phyloP scores from a whole-genome alignment of 2,888 invertebrate species.

The Pedicia rivosa region DNA sequence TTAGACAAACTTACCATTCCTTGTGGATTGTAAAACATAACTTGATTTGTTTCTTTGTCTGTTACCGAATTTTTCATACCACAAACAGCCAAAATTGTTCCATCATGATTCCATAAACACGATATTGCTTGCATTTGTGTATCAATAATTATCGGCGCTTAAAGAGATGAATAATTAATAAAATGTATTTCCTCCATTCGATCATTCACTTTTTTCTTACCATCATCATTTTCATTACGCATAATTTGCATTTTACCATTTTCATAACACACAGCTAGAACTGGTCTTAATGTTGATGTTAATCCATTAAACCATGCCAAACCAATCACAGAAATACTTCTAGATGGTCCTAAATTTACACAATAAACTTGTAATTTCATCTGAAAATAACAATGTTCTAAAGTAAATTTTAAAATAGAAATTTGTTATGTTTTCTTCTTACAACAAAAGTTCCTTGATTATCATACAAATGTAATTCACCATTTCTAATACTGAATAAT shows the following conservation, averaged over 20 bases:
- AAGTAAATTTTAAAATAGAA: background rate
- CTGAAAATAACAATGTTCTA: conserved; percentile 32
- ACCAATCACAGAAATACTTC: conserved; percentile 49
- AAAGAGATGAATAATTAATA: conserved; percentile 14
- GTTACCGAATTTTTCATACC: conserved; percentile 42
- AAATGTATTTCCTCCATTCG: no score
- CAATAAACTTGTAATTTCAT: conserved; percentile 58
- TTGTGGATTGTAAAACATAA: conserved; percentile 79
- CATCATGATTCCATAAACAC: conserved; percentile 88
- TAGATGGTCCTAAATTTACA: conserved; percentile 29
- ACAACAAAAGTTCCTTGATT: conserved; percentile 71
- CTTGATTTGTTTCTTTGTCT: conserved; percentile 55
- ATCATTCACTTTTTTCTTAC: conserved; percentile 29
- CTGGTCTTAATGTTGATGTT: conserved; percentile 55
- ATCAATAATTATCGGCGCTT: conserved; percentile 69
- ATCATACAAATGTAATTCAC: conserved; percentile 91
- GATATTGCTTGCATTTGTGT: conserved; percentile 66
- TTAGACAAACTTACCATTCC: conserved; percentile 49
- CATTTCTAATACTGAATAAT: conserved; percentile 76
- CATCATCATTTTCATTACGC: conserved; percentile 76
- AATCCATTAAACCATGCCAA: conserved; percentile 80
- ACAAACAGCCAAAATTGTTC: conserved; percentile 73
- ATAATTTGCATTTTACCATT: conserved; percentile 79
- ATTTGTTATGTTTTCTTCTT: conserved; percentile 16
- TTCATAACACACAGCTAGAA: conserved; percentile 74